Conservation (phyloP, 1,140 invertebrate species). For the Drosophila subpulchrella region DNA sequence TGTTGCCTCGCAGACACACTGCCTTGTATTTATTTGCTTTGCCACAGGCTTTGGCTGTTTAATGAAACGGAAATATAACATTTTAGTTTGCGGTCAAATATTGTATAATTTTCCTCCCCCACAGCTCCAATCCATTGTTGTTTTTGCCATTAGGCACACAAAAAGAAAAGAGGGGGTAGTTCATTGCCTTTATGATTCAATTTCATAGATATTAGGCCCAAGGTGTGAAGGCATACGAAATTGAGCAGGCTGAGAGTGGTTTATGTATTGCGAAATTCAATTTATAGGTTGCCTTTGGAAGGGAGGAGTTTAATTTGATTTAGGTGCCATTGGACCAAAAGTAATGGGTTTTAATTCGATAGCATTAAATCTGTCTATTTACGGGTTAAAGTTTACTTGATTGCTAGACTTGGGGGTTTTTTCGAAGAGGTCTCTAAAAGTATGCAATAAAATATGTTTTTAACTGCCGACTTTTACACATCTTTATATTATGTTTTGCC, state of each 20-base stretch:
- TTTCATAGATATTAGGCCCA: conserved; percentile 26
- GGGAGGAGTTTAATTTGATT: not conserved
- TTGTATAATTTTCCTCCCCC: conserved; percentile 52
- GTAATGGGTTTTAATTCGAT: too few relatives aligned
- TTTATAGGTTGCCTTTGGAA: not conserved
- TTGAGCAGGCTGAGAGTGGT: not conserved
- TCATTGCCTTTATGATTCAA: conserved; percentile 44
- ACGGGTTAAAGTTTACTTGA: not conserved
- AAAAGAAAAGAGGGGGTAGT: not conserved
- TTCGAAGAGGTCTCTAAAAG: too few relatives aligned
- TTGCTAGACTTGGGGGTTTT: too few relatives aligned
- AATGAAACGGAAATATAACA: conserved; percentile 78
- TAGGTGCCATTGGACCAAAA: not conserved
- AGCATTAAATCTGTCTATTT: not conserved
- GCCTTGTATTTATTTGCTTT: conserved; percentile 54
- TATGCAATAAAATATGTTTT: too few relatives aligned
- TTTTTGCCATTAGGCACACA: conserved; percentile 17
- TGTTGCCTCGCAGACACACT: conserved; percentile 8
- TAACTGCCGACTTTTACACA: not conserved
- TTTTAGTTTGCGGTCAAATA: conserved; percentile 76
- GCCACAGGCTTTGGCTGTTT: conserved; percentile 72
- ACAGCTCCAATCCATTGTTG: not conserved
- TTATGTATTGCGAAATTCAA: not conserved
- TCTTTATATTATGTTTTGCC: not conserved
- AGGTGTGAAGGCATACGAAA: conserved; percentile 31